A percentile compares a stretch with the other conserved stretches of the same genome.
Conservation (phyloP, 2,888 invertebrate genomes). For the Chalcosyrphus nemorum region DNA sequence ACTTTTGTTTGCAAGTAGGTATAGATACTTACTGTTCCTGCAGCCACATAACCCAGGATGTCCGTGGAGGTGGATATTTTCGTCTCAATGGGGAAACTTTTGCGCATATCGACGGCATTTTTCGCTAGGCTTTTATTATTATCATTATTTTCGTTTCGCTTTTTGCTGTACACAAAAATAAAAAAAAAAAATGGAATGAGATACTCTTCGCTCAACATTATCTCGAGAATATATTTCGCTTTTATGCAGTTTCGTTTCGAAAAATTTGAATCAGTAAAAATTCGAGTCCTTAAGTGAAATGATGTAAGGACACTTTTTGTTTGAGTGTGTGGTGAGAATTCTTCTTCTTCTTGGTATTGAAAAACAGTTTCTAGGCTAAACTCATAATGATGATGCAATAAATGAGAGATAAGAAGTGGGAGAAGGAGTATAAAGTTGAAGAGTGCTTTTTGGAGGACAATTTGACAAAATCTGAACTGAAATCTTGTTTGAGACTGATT, state of each 20-base stretch:
- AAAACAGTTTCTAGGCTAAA: constrained; percentile 42
- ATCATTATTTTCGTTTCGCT: constrained; percentile 54
- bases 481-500: no score
- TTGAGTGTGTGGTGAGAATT: not conserved
- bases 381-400: constrained; percentile 27
- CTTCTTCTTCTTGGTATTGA: no score
- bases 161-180: constrained; percentile 2
- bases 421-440: not conserved
- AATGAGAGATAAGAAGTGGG: not conserved
- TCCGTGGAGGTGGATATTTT: constrained; percentile 53
- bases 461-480: not conserved
- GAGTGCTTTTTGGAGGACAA: not conserved
- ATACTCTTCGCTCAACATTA: constrained; percentile 41
- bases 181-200: not conserved
- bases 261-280: constrained; percentile 46
- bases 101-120: constrained; percentile 58
- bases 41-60: constrained; percentile 31
- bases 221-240: constrained; percentile 47
- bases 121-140: constrained; percentile 58
- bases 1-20: constrained; percentile 35
- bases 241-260: constrained; percentile 50
- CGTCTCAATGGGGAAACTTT: constrained; percentile 58
- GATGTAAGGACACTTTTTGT: constrained; percentile 45
- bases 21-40: constrained; percentile 9
- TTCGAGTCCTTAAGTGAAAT: constrained; percentile 47